Base-by-base conservation (phyloP, 1,140 invertebrate genomes). In the Adoxophyes honmai region DNA sequence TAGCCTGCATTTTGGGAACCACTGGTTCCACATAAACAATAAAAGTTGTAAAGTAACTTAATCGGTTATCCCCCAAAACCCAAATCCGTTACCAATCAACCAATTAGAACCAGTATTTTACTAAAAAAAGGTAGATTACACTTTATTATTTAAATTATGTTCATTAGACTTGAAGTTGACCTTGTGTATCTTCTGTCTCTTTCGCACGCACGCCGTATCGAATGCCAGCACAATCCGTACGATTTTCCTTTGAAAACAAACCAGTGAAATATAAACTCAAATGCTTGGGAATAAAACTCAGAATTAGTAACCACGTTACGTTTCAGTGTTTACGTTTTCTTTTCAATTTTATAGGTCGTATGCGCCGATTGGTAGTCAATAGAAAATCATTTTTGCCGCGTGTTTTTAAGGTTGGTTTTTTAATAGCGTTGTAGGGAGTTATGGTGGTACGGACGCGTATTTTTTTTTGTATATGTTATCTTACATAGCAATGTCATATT, bases 401-500 rank as follows among this genome's bases (percentile, higher is more conserved):
- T 0, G 7, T 0, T 55, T 68, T 21, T 44, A 69, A 28, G 34
- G 59, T 61, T 52, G 8, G 36, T 52, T 62, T 64, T 73, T 13
- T 35, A 55, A 34, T 66, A 55, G 11, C 1, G 8, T 7, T 28
- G n/a, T 4, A 1, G 4, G 36, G 21, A 52, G 36, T 56, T 56
- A 52, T 59, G 54, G 56, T 71, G 63, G 44, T 53, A 60, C 61
- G 48, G 53, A 57, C 57, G 44, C 55, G 36, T 59, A 52, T 52
- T 36, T 57, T 58, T 57, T 66, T 57, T 65, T 60, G 65, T 59
- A 61, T 75, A 69, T 78, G 76, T 83, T 83, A 85, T 85, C 81
- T 73, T 70, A 67, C 66, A 73, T 78, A 80, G 74, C 78, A 78
- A 80, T 83, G 82, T 86, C 75, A 78, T 78, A 81, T 67, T 71